Conservation (phyloP, 2,113 vertebrate genomes). For the Eptesicus fuscus region DNA sequence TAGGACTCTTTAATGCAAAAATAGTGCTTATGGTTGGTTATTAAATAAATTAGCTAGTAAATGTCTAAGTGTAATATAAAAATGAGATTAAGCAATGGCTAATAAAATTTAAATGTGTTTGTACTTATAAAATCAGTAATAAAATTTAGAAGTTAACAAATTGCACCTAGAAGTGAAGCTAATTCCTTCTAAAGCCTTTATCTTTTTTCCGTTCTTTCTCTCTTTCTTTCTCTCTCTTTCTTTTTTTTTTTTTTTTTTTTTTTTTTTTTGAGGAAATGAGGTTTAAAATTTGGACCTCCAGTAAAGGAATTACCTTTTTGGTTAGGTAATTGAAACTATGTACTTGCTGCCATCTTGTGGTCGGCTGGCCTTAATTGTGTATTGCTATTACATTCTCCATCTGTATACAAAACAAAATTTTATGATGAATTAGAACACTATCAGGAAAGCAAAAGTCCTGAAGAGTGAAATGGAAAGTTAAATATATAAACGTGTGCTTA, state of each 20-base stretch:
- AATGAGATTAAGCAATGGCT: background rate
- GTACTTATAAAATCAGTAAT: background rate
- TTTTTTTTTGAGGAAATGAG: background rate
- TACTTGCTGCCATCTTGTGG: constrained; percentile 68
- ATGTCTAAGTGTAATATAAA: background rate
- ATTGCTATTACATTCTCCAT: background rate
- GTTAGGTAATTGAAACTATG: background rate
- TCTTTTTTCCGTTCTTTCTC: background rate
- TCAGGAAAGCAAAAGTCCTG: background rate
- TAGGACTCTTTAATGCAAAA: background rate
- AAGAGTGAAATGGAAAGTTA: background rate
- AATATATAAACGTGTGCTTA: background rate
- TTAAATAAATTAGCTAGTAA: background rate
- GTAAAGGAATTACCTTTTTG: background rate
- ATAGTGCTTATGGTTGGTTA: background rate
- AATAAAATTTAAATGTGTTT: background rate
- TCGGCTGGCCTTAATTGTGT: background rate
- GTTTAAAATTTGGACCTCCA: background rate
- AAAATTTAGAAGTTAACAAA: background rate
- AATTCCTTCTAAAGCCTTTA: background rate
- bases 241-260: no score
- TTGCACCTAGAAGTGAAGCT: background rate
- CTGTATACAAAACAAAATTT: background rate
- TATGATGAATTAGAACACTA: background rate
- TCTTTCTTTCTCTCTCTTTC: background rate